A percentile compares a stretch with the other conserved stretches of the same genome.
Conservation (phyloP, 1,140 invertebrate species). For the Drosophila bifasciata region DNA sequence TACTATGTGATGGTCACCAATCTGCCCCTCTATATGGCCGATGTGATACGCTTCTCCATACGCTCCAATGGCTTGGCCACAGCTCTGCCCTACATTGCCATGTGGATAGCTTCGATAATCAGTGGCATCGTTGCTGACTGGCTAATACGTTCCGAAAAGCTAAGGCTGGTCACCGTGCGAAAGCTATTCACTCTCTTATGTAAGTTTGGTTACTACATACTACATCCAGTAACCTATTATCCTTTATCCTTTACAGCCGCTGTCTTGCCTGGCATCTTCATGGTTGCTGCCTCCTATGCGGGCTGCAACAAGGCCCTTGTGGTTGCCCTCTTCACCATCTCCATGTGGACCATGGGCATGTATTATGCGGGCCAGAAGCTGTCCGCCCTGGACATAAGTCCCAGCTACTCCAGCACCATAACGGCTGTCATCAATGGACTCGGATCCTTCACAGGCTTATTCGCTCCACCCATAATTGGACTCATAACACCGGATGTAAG, state of each 20-base stretch:
- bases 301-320: slow-evolving; percentile 38
- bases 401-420: slow-evolving; percentile 90
- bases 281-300: slow-evolving; percentile 52
- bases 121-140: slow-evolving; percentile 47
- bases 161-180: slow-evolving; percentile 20
- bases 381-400: slow-evolving; percentile 91
- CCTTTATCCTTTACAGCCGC: slow-evolving; percentile 32
- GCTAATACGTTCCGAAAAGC: slow-evolving; percentile 31
- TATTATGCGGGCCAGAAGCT: slow-evolving; percentile 89
- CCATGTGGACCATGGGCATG: slow-evolving; percentile 86
- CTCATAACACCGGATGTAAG: slow-evolving; percentile 5
- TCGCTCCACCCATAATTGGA: slow-evolving; percentile 86
- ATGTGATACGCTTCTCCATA: slow-evolving; percentile 52
- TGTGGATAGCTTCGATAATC: slow-evolving; percentile 44
- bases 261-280: slow-evolving; percentile 41
- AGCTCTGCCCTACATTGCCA: slow-evolving; percentile 57
- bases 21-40: slow-evolving; percentile 86
- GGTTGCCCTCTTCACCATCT: slow-evolving; percentile 36
- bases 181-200: slow-evolving; percentile 45
- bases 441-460: slow-evolving; percentile 90
- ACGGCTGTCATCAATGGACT: slow-evolving; percentile 92
- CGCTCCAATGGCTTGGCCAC: slow-evolving; percentile 51
- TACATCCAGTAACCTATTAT: too few species aligned
- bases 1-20: slow-evolving; percentile 95
- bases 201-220: too few species aligned